Base-by-base conservation (phyloP, 2,888 invertebrate species). In the Rhagonycha lutea region DNA sequence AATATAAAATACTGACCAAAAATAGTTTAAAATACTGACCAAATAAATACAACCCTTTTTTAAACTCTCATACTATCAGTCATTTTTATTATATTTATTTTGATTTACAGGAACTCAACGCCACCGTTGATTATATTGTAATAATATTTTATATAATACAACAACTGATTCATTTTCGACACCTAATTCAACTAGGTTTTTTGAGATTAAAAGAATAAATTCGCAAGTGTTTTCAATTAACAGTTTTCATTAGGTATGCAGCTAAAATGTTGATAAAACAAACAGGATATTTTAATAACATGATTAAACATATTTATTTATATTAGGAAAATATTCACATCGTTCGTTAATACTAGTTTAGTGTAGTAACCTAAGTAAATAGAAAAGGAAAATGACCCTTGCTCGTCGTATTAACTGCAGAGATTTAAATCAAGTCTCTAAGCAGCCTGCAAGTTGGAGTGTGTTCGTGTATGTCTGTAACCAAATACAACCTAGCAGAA, bases 401-500 rank as follows among this genome's bases (percentile, higher is more conserved):
- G 73, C 63, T 65, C 23, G 68, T 69, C 69, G 72, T 71, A 74
- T 76, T 68, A 74, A 74, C 71, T 74, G 32, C 71, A 32, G 73
- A 77, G 74, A 74, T 77, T 77, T 77, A 68, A 65, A 74, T 68
- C 71, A 72, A 68, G 69, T 73, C 73, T 73, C 68, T 73, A 68
- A 32, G 71, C 70, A 70, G 68, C 69, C 32, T 73, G 68, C 77
- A 74, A 71, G 77, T 71, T 73, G 26, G 76, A 70, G 73, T 71
- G 68, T 72, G 71, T 69, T 73, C 74, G 71, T 67, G 72, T 77
- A 74, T 82, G 85, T 85, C 83, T 84, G 86, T 86, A 86, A 86
- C 86, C 85, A 83, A 87, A 86, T 86, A 86, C 86, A 85, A 83
- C 84, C 81, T 84, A 85, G 81, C 82, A 82, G 86, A 76, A 87